phyloP scores from a whole-genome alignment of 2,113 vertebrate species.

The Bos taurus region DNA sequence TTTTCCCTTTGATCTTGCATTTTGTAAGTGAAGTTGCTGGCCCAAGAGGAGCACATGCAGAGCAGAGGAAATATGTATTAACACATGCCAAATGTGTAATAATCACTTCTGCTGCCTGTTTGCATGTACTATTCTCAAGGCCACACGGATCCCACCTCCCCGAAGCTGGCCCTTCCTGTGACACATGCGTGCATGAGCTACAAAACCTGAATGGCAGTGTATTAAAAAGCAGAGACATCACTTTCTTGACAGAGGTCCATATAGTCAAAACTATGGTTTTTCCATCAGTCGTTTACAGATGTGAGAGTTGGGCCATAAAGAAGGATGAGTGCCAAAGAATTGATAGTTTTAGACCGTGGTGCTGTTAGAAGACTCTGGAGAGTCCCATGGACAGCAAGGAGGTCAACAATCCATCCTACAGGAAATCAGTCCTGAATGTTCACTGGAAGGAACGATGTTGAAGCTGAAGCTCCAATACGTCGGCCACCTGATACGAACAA shows the following conservation, averaged over 20 bases:
- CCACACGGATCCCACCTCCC: rapidly evolving
- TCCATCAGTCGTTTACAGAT: background rate
- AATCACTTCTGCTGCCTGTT: rapidly evolving
- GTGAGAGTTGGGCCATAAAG: background rate
- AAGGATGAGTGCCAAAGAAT: background rate
- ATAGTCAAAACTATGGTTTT: background rate
- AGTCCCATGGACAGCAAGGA: background rate
- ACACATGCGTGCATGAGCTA: rapidly evolving
- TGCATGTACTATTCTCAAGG: rapidly evolving
- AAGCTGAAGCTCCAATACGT: background rate
- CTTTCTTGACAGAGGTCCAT: background rate
- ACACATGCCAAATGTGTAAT: rapidly evolving
- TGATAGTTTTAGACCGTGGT: background rate
- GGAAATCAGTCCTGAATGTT: background rate
- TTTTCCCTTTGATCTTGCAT: too few relatives aligned
- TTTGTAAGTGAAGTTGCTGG: too few relatives aligned
- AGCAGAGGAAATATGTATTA: background rate
- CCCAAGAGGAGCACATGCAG: rapidly evolving
- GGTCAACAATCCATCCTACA: background rate
- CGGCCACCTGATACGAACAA: background rate
- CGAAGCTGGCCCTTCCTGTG: rapidly evolving
- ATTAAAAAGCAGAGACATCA: background rate
- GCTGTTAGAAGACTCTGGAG: background rate
- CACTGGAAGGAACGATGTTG: background rate
- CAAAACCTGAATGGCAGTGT: background rate